phyloP scores from a whole-genome alignment of 2,113 vertebrate genomes.

The Merops nubicus region DNA sequence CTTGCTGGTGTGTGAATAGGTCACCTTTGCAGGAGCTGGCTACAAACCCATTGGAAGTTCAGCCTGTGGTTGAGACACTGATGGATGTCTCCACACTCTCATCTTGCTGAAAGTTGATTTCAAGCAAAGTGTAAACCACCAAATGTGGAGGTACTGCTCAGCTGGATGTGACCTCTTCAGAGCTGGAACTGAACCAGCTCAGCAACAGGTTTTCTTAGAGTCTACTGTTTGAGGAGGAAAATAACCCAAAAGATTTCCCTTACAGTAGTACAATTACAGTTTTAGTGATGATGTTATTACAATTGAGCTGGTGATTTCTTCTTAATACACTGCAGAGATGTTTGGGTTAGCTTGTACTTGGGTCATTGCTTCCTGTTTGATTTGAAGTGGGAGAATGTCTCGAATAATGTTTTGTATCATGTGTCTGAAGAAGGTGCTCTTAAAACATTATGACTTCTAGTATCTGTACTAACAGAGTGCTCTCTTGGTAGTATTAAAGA shows the following conservation, averaged over 20 bases:
- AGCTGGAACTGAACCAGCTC: neutral
- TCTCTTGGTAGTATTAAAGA: neutral
- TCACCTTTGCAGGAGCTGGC: neutral
- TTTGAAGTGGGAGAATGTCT: neutral
- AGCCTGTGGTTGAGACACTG: neutral
- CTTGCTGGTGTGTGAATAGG: neutral
- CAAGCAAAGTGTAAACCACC: neutral
- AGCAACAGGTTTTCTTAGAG: neutral
- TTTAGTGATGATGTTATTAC: neutral
- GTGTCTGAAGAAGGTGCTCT: neutral
- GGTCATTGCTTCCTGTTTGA: neutral
- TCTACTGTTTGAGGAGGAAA: neutral
- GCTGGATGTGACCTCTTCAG: neutral
- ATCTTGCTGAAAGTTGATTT: neutral
- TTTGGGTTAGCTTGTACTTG: neutral
- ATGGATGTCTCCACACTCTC: neutral
- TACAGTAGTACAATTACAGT: neutral
- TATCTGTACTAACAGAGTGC: neutral
- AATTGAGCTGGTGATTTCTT: neutral
- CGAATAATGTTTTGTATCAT: neutral
- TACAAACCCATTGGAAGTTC: neutral
- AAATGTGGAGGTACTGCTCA: neutral
- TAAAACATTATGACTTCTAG: neutral
- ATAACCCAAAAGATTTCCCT: fast-evolving
- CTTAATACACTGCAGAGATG: neutral